Percentiles rank a stretch among this genome's conserved stretches.
phyloP scores from a whole-genome alignment of 2,113 vertebrate genomes.

The Etia nguti region DNA sequence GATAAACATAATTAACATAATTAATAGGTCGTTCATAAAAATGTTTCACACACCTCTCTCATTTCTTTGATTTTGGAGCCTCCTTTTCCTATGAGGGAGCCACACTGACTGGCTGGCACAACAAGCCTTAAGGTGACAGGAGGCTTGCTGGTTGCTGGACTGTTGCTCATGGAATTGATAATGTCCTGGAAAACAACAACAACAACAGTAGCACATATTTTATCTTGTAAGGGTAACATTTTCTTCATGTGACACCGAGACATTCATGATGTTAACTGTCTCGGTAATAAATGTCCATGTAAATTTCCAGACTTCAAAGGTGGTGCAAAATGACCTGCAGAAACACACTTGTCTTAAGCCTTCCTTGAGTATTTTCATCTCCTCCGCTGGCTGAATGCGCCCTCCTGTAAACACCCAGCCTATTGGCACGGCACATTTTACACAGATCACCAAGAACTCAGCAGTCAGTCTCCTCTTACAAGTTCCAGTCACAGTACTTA shows the following conservation, averaged over 20 bases:
- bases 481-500: not conserved
- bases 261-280: not conserved
- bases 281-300: not conserved
- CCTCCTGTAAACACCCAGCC: not conserved
- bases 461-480: not conserved
- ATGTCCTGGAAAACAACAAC: conserved; percentile 81
- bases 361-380: not conserved
- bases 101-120: conserved; percentile 93
- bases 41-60: conserved; percentile 81
- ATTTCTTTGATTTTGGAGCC: conserved; percentile 98
- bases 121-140: conserved; percentile 91
- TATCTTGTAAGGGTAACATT: not conserved
- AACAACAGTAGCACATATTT: not conserved
- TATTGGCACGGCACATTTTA: not conserved
- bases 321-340: not conserved
- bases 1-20: not conserved
- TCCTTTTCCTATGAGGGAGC: conserved; percentile 95
- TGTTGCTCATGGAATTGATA: conserved; percentile 98
- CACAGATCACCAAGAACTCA: not conserved
- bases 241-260: not conserved
- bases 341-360: not conserved
- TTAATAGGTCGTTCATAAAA: not conserved
- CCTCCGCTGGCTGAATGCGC: not conserved
- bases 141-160: conserved; percentile 93
- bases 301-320: not conserved